Base-by-base conservation (phyloP, 2,797 vertebrate genomes). In the Ptychobarbus kaznakovi region DNA sequence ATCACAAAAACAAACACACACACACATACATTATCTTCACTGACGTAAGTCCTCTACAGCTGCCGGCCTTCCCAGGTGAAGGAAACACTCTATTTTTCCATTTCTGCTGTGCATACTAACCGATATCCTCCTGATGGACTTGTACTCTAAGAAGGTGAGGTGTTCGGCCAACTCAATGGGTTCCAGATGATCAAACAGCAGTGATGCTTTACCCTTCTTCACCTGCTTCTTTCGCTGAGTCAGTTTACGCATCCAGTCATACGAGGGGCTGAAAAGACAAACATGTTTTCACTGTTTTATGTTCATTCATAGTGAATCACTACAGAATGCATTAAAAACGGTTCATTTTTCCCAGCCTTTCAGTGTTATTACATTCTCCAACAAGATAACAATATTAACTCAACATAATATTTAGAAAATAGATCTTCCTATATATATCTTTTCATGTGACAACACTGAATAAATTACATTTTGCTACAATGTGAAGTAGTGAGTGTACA, bases 241-340 rank as follows among this genome's bases (percentile, higher is more conserved):
- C 91, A 99, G 92, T 94, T 96, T 97, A 91, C 98, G 96, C 98
- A 99, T 99, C 98, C 98, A 99, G 92, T 99, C 97, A 16, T 98
- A 99, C 6, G 98, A 99, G 12, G 97, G 97, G 87, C 97, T 99
- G 75, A 28, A 28, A 32, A 61, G 75, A 65, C 38, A 72, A 66
- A 78, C 40, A 42, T 8, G 42, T 22, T 32, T 66, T 38, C 6
- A 44, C 15, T 20, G 10, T 4, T 56, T 72, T 18, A 32, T 28
- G 66, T 58, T 72, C 38, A 63, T 65, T 11, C 5, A 56, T 38
- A 72, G 15, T 25, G 13, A 11, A 46, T 70, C n/a, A 38, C 16
- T 56, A 18, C 16, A 68, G 15, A 49, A 68, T 53, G 6, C 8
- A 40, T 76, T 72, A 6, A 58, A 70, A 7, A 13, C 6, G 4